These are phyloP conservation scores for Pomacea maculata DNA, from an alignment of 1,140 invertebrate species.

Conservation along the genomic window DNA sequence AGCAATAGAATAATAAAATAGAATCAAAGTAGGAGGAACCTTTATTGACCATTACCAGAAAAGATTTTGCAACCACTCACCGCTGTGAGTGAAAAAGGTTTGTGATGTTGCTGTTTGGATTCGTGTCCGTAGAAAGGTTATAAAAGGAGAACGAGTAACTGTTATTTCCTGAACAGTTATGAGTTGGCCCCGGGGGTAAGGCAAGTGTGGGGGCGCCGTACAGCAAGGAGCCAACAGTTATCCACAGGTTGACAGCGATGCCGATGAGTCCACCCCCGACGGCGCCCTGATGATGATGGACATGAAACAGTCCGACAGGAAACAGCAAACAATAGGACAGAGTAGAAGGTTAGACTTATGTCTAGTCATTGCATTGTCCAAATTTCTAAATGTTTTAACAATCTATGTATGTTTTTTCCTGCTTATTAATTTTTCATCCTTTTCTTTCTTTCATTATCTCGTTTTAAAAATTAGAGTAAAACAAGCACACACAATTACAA, in stretches of 20 bases:
- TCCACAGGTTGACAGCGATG: conserved; percentile 21
- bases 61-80: too few relatives aligned
- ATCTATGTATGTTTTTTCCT: not conserved
- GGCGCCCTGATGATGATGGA: conserved; percentile 3
- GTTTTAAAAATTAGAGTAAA: too few relatives aligned
- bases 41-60: not conserved
- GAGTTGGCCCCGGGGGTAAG: conserved; percentile 5
- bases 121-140: not conserved
- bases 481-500: not conserved
- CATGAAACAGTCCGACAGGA: not conserved
- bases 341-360: too few relatives aligned
- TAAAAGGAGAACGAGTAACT: not conserved
- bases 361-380: not conserved
- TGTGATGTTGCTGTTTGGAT: not conserved
- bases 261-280: conserved; percentile 10
- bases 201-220: conserved; percentile 14
- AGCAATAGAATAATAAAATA: too few relatives aligned
- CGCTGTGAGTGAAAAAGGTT: not conserved
- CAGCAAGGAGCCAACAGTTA: conserved; percentile 20
- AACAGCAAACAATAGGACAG: not conserved
- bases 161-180: conserved; percentile 1
- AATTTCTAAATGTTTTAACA: not conserved
- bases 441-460: too few relatives aligned
- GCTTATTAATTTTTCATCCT: too few relatives aligned
- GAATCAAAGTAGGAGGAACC: not conserved